Evolutionary conservation across 2,797 vertebrate species (phyloP), one percentile per base, ranked within the genome.

Genomic region (Darevskia mixta): DNA sequence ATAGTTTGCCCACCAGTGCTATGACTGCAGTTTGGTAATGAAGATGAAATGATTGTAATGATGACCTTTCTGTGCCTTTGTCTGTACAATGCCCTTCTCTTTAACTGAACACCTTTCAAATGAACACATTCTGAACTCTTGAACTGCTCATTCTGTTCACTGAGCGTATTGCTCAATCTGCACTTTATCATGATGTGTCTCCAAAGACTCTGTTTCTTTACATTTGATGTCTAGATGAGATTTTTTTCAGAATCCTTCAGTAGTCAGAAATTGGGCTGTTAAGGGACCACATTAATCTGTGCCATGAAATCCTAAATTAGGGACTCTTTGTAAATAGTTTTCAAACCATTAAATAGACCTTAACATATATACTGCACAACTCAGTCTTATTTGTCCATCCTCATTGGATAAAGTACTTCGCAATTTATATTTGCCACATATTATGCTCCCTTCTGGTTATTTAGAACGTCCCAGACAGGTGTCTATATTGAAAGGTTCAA

Each of bases 241-340:
- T 96, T 96, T 96, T 97, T 43, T 35, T 41, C 96, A 95, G 95
- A 95, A 96, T 94, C 95, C 92, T 95, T 96, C 95, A 93, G 93
- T 96, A 94, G 94, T 96, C 94, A 96, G 96, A 95, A 97, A 97
- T 96, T 96, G 95, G 96, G 94, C 96, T 96, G 96, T 96, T 97
- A 95, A 96, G 95, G 96, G 95, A 96, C 95, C 73, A 55, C 92
- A 89, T 95, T 96, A 95, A 95, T 97, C 95, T 96, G 96, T 92
- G 95, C 95, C 43, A 90, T 75, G 92, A 95, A 95, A 94, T 92
- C 79, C 93, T 96, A 94, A 96, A 96, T 96, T 96, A 94, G 89
- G 93, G 80, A 72, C 18, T 69, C 95, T 94, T 90, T 93, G 90
- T 94, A 95, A 90, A 86, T 91, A 94, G 0, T 86, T 90, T 85